Conservation (phyloP, 2,113 vertebrate species). For the Paratilapia polleni region DNA sequence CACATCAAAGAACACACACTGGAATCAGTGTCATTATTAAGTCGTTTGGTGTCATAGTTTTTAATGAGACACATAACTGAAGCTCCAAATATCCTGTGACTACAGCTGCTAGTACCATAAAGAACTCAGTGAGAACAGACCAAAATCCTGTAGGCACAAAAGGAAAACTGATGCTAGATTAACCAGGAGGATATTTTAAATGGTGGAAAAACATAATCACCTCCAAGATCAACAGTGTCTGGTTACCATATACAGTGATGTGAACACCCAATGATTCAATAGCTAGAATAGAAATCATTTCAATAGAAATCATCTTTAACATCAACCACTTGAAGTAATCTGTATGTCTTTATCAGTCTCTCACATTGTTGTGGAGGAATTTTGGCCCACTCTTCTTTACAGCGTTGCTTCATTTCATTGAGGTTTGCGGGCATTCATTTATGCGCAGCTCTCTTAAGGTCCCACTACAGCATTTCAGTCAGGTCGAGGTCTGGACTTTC, state of each 20-base stretch:
- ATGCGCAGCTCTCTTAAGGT: no score
- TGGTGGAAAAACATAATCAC: background rate
- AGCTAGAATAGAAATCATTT: no score
- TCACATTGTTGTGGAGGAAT: no score
- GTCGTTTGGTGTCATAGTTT: background rate
- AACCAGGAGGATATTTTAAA: background rate
- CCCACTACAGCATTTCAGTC: no score
- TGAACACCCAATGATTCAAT: no score
- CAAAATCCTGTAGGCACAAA: background rate
- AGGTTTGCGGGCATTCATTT: no score
- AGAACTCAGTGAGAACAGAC: background rate
- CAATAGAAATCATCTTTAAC: no score
- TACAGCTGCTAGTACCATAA: background rate
- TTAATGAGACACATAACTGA: background rate
- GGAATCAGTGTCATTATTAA: background rate
- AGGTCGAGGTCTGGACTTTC: no score
- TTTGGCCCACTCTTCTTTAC: no score
- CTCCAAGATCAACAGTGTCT: background rate
- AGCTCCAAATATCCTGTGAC: background rate
- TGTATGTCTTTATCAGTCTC: no score
- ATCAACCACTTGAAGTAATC: no score
- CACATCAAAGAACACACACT: background rate
- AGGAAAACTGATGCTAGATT: background rate
- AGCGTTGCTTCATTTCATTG: no score
- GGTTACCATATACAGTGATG: background rate